A percentile compares a stretch with the other conserved stretches of the same genome.
phyloP scores from a whole-genome alignment of 2,113 vertebrate genomes.

The Rhineura floridana region DNA sequence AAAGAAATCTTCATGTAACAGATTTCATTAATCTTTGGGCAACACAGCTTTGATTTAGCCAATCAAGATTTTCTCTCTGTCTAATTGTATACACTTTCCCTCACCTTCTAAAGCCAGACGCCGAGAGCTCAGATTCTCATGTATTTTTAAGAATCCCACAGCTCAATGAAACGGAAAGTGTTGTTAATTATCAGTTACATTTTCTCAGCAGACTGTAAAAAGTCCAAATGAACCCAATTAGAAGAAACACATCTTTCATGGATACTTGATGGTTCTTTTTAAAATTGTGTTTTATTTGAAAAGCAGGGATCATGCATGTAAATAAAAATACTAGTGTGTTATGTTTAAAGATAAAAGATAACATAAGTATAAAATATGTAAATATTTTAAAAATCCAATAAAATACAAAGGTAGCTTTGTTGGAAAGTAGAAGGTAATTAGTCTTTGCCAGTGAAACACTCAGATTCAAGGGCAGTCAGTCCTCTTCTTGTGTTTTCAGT shows the following conservation, averaged over 20 bases:
- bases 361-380: slow-evolving; percentile 41
- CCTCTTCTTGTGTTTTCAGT: not conserved
- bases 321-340: slow-evolving; percentile 65
- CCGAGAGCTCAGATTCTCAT: slow-evolving; percentile 71
- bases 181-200: slow-evolving; percentile 80
- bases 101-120: slow-evolving; percentile 53
- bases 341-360: slow-evolving; percentile 61
- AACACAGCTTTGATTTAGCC: slow-evolving; percentile 73
- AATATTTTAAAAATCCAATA: slow-evolving; percentile 26
- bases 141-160: slow-evolving; percentile 69
- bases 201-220: slow-evolving; percentile 71
- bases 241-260: slow-evolving; percentile 54
- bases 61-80: slow-evolving; percentile 70
- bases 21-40: slow-evolving; percentile 65
- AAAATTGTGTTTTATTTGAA: slow-evolving; percentile 40
- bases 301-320: slow-evolving; percentile 52
- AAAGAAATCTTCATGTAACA: slow-evolving; percentile 66
- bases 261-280: slow-evolving; percentile 61
- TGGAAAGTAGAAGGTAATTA: not conserved
- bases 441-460: not conserved
- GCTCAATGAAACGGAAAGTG: slow-evolving; percentile 68
- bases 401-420: not conserved
- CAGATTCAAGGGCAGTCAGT: not conserved
- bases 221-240: slow-evolving; percentile 73
- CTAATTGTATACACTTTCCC: slow-evolving; percentile 70